Percentiles rank a stretch among this genome's conserved stretches.
These are phyloP conservation scores for Gryon sp. DNA, from an alignment of 1,140 invertebrate genomes.

Conservation along the genomic window DNA sequence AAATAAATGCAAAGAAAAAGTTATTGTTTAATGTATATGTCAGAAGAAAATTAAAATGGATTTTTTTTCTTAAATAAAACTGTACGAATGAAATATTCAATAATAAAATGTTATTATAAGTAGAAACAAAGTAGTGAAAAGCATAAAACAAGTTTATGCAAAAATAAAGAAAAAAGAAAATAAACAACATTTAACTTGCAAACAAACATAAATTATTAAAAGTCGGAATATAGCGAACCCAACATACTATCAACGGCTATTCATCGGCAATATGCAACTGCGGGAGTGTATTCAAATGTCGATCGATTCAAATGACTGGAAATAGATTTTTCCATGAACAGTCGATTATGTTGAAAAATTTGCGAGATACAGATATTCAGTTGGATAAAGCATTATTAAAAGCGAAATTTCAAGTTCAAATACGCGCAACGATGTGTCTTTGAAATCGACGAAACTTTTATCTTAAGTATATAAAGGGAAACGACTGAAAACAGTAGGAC, in stretches of 20 bases:
- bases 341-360: constrained; percentile 11
- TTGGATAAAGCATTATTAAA: constrained; percentile 26
- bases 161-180: constrained; percentile 27
- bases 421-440: constrained; percentile 7
- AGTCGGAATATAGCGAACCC: constrained; percentile 22
- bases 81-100: too few relatives aligned
- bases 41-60: too few relatives aligned
- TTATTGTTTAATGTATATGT: too few relatives aligned
- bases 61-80: too few relatives aligned
- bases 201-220: constrained; percentile 57
- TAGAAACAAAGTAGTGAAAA: constrained; percentile 11
- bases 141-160: too few relatives aligned
- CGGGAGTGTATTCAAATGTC: constrained; percentile 58
- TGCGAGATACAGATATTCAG: constrained; percentile 16
- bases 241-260: constrained; percentile 35
- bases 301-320: constrained; percentile 35
- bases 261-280: constrained; percentile 48
- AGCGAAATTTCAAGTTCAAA: background rate
- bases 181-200: background rate
- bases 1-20: too few relatives aligned
- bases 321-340: constrained; percentile 19
- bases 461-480: too few relatives aligned
- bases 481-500: too few relatives aligned
- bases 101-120: too few relatives aligned
- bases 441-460: too few relatives aligned